Percentiles rank a stretch among this genome's conserved stretches.
Evolutionary conservation across 2,113 vertebrate species (phyloP).

Genomic region (Etia nguti): DNA sequence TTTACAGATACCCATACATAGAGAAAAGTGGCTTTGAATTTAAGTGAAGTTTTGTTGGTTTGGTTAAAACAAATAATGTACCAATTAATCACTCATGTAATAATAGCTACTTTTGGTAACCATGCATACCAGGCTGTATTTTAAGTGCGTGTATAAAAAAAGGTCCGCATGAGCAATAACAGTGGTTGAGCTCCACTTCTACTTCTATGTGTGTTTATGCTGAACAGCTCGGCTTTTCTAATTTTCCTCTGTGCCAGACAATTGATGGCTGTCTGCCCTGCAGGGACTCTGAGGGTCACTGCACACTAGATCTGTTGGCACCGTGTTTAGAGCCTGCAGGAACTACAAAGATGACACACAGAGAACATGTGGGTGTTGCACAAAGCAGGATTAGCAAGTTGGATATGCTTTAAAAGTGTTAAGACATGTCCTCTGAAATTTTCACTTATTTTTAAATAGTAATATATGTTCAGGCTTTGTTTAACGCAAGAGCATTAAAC

Average conservation of each 20-base stretch:
- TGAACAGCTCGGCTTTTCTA: neutral
- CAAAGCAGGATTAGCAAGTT: neutral
- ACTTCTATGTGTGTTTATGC: neutral
- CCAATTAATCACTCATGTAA: neutral
- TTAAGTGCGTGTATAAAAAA: neutral
- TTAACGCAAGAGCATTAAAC: neutral
- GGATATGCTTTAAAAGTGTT: neutral
- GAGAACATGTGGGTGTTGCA: neutral
- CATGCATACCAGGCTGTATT: neutral
- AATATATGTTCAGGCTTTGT: neutral
- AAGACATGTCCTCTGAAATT: neutral
- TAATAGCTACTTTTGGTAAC: neutral
- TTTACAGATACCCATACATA: neutral
- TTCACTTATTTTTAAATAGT: neutral
- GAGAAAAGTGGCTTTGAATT: neutral
- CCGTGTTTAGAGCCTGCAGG: neutral
- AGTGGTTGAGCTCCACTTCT: neutral
- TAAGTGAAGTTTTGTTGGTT: fast-evolving
- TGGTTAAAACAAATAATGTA: neutral
- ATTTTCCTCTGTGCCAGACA: neutral
- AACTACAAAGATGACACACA: neutral
- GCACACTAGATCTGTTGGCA: conserved; percentile 7
- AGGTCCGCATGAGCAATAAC: neutral
- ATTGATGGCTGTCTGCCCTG: conserved; percentile 3
- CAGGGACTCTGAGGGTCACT: conserved; percentile 9